Evolutionary conservation across 2,113 vertebrate genomes (phyloP).

Genomic region (Mesoclemmys tuberculata): DNA sequence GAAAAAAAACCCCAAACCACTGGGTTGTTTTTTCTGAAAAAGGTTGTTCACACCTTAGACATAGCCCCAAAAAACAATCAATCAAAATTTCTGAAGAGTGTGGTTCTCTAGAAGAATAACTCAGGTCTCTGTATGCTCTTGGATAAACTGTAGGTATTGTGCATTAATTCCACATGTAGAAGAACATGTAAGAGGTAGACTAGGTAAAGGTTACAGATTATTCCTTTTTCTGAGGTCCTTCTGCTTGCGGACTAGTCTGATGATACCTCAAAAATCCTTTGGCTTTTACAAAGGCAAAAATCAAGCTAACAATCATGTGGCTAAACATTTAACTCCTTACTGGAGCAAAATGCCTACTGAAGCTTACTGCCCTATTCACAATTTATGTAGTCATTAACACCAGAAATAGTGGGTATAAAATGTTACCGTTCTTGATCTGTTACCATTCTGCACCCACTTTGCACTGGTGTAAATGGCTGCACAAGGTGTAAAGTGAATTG

Average conservation of each 20-base stretch:
- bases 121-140: neutral
- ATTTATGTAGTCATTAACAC: neutral
- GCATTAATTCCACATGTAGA: no score
- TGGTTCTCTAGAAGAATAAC: neutral
- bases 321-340: neutral
- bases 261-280: neutral
- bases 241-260: neutral
- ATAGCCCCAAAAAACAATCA: neutral
- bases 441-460: neutral
- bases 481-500: neutral
- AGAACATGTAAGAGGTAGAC: neutral
- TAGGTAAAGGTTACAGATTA: neutral
- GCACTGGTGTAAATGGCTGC: neutral
- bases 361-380: neutral
- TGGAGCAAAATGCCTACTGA: neutral
- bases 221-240: neutral
- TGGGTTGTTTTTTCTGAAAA: neutral
- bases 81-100: neutral
- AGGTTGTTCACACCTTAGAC: neutral
- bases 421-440: neutral
- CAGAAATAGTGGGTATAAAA: neutral
- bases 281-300: neutral
- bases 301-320: neutral
- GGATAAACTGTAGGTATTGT: neutral
- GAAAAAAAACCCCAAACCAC: neutral